phyloP scores from a whole-genome alignment of 2,113 vertebrate species.

The Oncorhynchus kisutch region DNA sequence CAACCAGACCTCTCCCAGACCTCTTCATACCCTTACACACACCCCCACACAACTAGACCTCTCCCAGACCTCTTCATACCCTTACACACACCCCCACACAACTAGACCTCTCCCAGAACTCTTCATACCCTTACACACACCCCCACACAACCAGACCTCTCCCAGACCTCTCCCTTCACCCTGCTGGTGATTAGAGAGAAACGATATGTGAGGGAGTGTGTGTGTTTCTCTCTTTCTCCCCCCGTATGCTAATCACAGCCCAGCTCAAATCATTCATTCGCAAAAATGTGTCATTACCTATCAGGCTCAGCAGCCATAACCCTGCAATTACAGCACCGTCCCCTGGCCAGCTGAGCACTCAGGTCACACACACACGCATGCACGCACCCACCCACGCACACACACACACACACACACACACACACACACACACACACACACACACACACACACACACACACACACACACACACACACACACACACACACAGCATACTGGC shows the following conservation, averaged over 20 bases:
- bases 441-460: slow-evolving; percentile 4
- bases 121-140: background rate
- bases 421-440: slow-evolving; percentile 4
- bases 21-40: slow-evolving; percentile 17
- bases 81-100: slow-evolving; percentile 14
- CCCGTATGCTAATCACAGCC: slow-evolving; percentile 84
- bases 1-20: slow-evolving; percentile 56
- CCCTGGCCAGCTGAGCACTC: slow-evolving; percentile 70
- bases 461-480: no score
- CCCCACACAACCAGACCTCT: slow-evolving; percentile 42
- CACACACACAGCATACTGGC: background rate
- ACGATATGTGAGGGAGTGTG: slow-evolving; percentile 5
- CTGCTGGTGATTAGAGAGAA: slow-evolving; percentile 56
- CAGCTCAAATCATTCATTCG: slow-evolving; percentile 97
- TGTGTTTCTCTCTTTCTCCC: slow-evolving; percentile 9
- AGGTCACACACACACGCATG: background rate
- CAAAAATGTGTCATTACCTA: slow-evolving; percentile 99
- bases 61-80: slow-evolving; percentile 17
- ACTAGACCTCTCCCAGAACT: no score
- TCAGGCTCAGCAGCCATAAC: slow-evolving; percentile 94
- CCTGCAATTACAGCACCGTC: slow-evolving; percentile 88
- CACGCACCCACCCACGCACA: no score
- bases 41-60: background rate
- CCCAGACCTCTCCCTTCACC: slow-evolving; percentile 41
- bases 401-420: background rate